Conservation (phyloP, 92 coral and sea anemone genomes). For the Zoanthus solanderi region DNA sequence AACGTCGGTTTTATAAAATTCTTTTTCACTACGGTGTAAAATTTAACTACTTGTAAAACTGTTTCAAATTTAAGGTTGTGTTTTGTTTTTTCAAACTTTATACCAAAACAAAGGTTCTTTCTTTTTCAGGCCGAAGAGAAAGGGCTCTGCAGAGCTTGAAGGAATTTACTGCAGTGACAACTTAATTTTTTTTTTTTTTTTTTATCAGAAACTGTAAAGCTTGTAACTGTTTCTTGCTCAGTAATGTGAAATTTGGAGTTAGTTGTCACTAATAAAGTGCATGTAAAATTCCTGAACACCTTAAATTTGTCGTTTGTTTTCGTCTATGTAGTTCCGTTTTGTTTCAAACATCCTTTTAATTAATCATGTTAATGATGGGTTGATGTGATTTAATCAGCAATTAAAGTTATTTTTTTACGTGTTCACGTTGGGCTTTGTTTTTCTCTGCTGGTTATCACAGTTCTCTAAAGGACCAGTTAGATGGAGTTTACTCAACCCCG, state of each 20-base stretch:
- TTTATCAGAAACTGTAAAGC: too few species aligned
- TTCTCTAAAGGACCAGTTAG: neutral
- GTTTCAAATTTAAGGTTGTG: neutral
- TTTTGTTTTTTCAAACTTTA: too few species aligned
- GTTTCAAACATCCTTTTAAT: neutral
- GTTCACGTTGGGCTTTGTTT: neutral
- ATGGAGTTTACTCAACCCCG: too few species aligned
- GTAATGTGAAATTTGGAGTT: neutral
- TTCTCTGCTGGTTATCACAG: neutral
- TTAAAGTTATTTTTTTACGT: neutral
- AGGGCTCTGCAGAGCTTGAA: constrained; percentile 28
- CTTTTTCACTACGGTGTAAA: too few species aligned
- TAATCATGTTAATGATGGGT: neutral
- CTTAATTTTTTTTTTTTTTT: neutral
- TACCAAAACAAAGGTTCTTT: neutral
- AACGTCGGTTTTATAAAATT: too few species aligned
- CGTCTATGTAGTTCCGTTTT: neutral
- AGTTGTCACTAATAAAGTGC: neutral
- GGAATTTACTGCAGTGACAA: neutral
- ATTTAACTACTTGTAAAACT: too few species aligned
- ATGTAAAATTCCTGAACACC: neutral
- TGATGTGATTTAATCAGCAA: neutral
- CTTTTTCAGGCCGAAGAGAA: constrained; percentile 27
- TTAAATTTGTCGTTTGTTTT: neutral
- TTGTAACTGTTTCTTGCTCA: too few species aligned